Evolutionary conservation across 2,888 invertebrate species (phyloP), one percentile per base, ranked within the genome.

Genomic region (Trisateles emortualis): DNA sequence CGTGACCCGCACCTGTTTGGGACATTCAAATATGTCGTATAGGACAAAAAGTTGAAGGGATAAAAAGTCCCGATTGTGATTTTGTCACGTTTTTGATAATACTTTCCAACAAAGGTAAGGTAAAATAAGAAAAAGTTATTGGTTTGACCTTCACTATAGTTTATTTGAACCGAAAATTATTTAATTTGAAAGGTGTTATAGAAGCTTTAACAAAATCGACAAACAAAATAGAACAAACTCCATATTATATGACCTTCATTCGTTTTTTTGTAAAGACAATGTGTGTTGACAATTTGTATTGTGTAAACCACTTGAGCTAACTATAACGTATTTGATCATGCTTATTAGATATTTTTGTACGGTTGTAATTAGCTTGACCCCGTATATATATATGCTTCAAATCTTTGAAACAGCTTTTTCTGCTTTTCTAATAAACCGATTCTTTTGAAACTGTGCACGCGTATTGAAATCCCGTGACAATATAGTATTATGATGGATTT

Each of bases 1-100:
- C 84, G 83, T 85, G 86, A 83, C 84, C 81, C 67, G 72, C 82
- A 83, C 84, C 86, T 71, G 73, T 64, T 54, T 59, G 59, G 59
- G 68, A 72, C 75, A 69, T 68, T 57, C 57, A 76, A 72, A 78
- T 75, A 82, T 79, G 76, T 76, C 71, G 67, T 63, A 38, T 55
- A 59, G 46, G 59, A 68, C 71, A 73, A 72, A 74, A 74, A 75
- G 48, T 39, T 29, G 29, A 46, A 36, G 55, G 57, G 59, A 71
- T 67, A 71, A 68, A 71, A 72, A 74, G 16, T 35, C 59, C 57
- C 59, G 50, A 61, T 57, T 58, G 61, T 68, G 38, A 64, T 59
- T 55, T 65, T 75, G 75, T 75, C 77, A 77, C 71, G 68, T 74
- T 71, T 76, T 44, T 35, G 38, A 60, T 59, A 56, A 55, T 59